Evolutionary conservation across 2,888 invertebrate genomes (phyloP), one percentile per base, ranked within the genome.

Genomic region (Lepidocyrtoides sp.): DNA sequence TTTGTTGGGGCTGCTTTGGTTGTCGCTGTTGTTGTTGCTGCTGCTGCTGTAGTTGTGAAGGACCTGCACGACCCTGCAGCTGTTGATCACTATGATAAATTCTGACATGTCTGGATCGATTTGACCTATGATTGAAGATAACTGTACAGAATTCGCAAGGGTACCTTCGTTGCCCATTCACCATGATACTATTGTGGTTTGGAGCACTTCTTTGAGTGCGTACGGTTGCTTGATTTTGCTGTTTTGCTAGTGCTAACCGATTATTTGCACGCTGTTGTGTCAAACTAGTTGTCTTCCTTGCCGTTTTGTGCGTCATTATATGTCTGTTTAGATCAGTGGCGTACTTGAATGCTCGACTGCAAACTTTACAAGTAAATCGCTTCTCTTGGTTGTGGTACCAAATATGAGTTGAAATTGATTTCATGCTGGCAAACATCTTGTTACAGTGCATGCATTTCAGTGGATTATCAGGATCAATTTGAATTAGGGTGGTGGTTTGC

Each of bases 341-440:
- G 26, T 92, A 92, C 17, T 79, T 92, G 66, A 92, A 92, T 14
- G 88, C 91, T n/a, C 85, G 91, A 23, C 81, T 85, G 66, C 92
- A 92, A 29, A 92, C 84, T 26, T 84, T 91, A 32, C 92, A 91
- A 23, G 60, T 51, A 44, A 90, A 91, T 5, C 60, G 51, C 20
- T 88, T 92, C 23, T 92, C 88, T 57, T 88, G 83, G 54, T 84
- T 87, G 26, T 88, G 88, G 60, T 92, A 92, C 92, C 92, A 92
- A 0, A 89, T 36, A 44, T 92, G 92, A n/a, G 92, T 91, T 41
- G 83, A 88, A 26, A 92, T 44, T n/a, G 91, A 83, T 17, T 88
- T 92, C 26, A 63, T 23, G n/a, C 32, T 91, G 23, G 83, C 60
- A 72, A 91, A 92, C 8, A 66, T 20, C 41, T 92, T 92, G 0